Base-by-base conservation (phyloP, 1,140 invertebrate genomes). In the Psilanteris sp. region DNA sequence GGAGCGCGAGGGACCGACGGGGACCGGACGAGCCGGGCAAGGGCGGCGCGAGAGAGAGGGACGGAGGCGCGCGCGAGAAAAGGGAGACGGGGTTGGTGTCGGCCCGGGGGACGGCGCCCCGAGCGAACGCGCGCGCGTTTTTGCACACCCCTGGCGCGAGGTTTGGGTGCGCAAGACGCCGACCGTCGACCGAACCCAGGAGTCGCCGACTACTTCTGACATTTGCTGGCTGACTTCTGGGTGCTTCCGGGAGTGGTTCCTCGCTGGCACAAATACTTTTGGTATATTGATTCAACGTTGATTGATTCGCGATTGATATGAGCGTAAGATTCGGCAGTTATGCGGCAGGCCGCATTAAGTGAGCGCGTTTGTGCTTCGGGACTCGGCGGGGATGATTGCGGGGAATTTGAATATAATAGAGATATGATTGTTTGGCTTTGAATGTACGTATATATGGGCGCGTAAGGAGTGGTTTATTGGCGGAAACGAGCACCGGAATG, bases 81-180 rank as follows among this genome's bases (percentile, higher is more conserved):
- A 14, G 11, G 10, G 44, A 8, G 0, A 15, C 5, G 9, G n/a
- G 4, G 10, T 27, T 4, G 9, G 22, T 39, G 27, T 14, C 29
- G 13, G 14, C 4, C 39, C 36, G 37, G 48, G 61, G 46, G 41
- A 67, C 31, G 31, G 43, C 39, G 50, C 46, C 50, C 62, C 10
- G 62, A 50, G 29, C 36, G 48, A 67, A 55, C 14, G 37, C 14
- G 43, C 34, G 59, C 27, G 13, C 29, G 8, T 13, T 37, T 62
- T 37, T 20, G 27, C 34, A 46, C 57, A 32, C 22, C 22, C 43
- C 57, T 48, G 57, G 15, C 18, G 11, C 36, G 9, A 13, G 32
- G 34, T 46, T 46, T 43, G 26, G 37, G 9, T 16, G 24, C 22
- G 37, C 37, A 13, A 22, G 20, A 41, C 11, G 37, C 2, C 18